Conservation (phyloP, 2,888 invertebrate species). For the Danaus chrysippus region DNA sequence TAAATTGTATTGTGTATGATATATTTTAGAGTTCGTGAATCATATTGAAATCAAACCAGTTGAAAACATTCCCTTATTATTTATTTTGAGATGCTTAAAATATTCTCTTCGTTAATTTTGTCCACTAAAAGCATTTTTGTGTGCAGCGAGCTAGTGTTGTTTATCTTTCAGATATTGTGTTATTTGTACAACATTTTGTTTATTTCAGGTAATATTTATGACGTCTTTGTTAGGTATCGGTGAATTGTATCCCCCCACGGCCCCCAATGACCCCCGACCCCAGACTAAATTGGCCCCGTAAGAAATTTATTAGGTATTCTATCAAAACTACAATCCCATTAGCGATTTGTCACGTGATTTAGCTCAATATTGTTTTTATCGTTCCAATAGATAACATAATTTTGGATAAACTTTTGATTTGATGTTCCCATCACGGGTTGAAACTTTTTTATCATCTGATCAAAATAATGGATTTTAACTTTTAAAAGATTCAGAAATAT, state of each 20-base stretch:
- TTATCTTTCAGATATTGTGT: not conserved
- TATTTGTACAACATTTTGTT: no score
- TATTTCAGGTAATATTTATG: not conserved
- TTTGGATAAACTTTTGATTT: not conserved
- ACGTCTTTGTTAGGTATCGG: not conserved
- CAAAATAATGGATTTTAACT: no score
- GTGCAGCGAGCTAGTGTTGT: not conserved
- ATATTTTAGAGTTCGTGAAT: not conserved
- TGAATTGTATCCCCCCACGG: constrained; percentile 24
- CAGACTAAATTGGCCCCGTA: constrained; percentile 19
- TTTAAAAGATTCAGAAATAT: no score
- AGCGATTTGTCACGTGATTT: constrained; percentile 26
- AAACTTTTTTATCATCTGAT: no score
- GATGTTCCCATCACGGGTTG: no score
- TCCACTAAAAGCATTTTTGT: constrained; percentile 6
- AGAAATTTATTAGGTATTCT: constrained; percentile 25
- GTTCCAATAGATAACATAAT: constrained; percentile 3
- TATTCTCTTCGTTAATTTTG: not conserved
- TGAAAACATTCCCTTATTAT: not conserved
- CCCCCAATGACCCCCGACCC: constrained; percentile 17
- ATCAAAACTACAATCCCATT: constrained; percentile 26
- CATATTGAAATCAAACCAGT: not conserved
- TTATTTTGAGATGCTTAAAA: no score
- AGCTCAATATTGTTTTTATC: constrained; percentile 9
- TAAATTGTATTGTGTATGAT: not conserved